A percentile compares a stretch with the other conserved stretches of the same genome.
These are phyloP conservation scores for Aix galericulata DNA, from an alignment of 2,113 vertebrate species.

Conservation along the genomic window DNA sequence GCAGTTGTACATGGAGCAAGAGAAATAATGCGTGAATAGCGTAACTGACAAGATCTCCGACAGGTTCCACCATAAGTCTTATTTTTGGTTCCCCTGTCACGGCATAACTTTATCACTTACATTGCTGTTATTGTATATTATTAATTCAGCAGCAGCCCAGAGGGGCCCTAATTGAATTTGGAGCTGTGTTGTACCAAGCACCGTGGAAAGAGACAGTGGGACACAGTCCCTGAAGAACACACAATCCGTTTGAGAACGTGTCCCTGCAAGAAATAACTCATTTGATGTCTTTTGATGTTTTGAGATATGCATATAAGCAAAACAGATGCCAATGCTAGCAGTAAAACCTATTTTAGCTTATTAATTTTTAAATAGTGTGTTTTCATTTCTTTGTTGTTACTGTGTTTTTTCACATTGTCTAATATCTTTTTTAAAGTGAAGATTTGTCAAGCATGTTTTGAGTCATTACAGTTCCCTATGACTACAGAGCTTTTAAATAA, in stretches of 20 bases:
- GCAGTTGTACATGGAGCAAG: background rate
- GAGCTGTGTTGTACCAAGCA: background rate
- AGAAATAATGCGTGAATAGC: background rate
- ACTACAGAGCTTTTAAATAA: fast-evolving
- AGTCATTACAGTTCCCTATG: no score
- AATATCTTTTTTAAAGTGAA: background rate
- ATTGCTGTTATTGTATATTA: background rate
- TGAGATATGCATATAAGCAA: background rate
- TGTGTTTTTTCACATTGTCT: background rate
- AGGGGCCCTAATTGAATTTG: background rate
- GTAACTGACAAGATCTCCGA: background rate
- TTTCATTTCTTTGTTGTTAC: background rate
- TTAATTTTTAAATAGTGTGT: background rate
- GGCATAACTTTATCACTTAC: background rate
- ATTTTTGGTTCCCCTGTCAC: background rate
- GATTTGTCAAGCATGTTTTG: background rate
- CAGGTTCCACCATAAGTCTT: background rate
- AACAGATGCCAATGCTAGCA: background rate
- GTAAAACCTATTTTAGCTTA: background rate
- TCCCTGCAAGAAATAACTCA: background rate
- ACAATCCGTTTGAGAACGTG: fast-evolving
- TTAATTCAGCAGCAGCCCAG: background rate
- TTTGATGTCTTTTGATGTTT: background rate
- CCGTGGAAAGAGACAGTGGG: background rate
- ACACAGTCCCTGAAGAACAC: background rate